A percentile compares a stretch with the other conserved stretches of the same genome.
phyloP scores from a whole-genome alignment of 2,888 invertebrate species.

The Terebella lapidaria region DNA sequence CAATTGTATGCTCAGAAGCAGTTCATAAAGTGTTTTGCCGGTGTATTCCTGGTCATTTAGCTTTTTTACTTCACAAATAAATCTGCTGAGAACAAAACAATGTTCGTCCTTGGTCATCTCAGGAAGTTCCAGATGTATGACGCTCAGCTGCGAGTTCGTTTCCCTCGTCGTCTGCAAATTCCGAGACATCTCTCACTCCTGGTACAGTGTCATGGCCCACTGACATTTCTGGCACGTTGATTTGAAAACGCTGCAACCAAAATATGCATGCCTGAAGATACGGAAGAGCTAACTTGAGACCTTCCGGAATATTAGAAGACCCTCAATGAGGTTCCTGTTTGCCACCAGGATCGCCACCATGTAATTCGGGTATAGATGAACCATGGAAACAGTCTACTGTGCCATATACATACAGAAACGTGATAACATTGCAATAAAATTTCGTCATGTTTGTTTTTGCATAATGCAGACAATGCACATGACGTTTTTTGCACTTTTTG shows the following conservation, averaged over 20 bases:
- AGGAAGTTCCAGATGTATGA: not conserved
- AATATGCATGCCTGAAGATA: not conserved
- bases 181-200: not conserved
- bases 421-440: too few relatives aligned
- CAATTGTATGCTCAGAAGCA: not conserved
- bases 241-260: too few relatives aligned
- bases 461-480: too few relatives aligned
- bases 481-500: too few relatives aligned
- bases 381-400: too few relatives aligned
- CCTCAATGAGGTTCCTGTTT: too few relatives aligned
- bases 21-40: not conserved
- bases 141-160: not conserved
- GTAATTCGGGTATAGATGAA: too few relatives aligned
- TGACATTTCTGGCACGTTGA: not conserved
- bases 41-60: not conserved
- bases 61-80: not conserved
- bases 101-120: slow-evolving; percentile 1
- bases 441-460: too few relatives aligned
- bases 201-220: not conserved
- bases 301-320: too few relatives aligned
- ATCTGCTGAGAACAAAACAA: not conserved
- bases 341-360: too few relatives aligned
- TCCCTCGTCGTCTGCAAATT: not conserved
- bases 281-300: too few relatives aligned
- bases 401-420: too few relatives aligned